Evolutionary conservation across 2,113 vertebrate species (phyloP).

Genomic region (Tor tambroides): DNA sequence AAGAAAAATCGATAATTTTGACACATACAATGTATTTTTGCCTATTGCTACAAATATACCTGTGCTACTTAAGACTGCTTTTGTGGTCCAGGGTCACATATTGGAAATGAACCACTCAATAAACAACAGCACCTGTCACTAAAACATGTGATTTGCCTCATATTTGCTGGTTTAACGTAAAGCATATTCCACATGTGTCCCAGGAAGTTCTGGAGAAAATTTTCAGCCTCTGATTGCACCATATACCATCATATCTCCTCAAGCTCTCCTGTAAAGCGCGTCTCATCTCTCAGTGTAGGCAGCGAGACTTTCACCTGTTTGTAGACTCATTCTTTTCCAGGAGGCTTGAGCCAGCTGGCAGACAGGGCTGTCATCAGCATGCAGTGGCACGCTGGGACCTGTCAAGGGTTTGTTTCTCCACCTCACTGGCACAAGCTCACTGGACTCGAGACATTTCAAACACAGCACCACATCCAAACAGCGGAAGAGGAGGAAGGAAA

Average conservation of each 20-base stretch:
- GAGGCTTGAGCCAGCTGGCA: slow-evolving; percentile 6
- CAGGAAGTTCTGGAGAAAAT: not conserved
- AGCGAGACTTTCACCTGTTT: slow-evolving; percentile 52
- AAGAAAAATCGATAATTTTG: too few relatives aligned
- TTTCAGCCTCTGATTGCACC: not conserved
- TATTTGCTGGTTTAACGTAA: not conserved
- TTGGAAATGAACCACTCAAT: too few relatives aligned
- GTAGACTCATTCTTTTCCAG: slow-evolving; percentile 39
- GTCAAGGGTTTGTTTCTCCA: slow-evolving; percentile 49
- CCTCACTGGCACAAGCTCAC: slow-evolving; percentile 18
- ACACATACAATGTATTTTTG: too few relatives aligned
- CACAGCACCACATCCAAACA: slow-evolving; percentile 24
- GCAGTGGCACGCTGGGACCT: slow-evolving; percentile 45
- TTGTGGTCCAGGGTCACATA: too few relatives aligned
- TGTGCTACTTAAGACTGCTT: too few relatives aligned
- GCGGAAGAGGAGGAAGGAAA: not conserved
- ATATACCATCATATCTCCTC: not conserved
- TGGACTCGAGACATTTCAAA: slow-evolving; percentile 26
- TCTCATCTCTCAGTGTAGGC: slow-evolving; percentile 13
- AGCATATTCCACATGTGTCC: not conserved
- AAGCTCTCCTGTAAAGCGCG: not conserved
- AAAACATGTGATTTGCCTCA: not conserved
- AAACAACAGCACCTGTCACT: not conserved
- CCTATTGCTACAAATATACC: too few relatives aligned
- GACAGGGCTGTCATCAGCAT: slow-evolving; percentile 50